Evolutionary conservation across 2,113 vertebrate genomes (phyloP).

Genomic region (Dunckerocampus dactyliophorus): DNA sequence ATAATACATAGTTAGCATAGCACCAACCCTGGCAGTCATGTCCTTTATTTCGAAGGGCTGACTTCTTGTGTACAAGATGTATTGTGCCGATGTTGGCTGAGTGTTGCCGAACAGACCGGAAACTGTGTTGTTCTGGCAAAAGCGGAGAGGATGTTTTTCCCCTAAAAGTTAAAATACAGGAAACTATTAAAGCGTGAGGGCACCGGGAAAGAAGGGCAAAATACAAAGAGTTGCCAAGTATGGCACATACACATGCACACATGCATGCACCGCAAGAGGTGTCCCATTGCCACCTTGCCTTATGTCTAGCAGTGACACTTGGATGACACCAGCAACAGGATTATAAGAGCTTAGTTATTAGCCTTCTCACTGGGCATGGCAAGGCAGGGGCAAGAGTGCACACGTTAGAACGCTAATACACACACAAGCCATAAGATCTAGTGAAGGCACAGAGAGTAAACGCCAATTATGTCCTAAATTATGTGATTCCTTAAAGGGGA

Average conservation of each 20-base stretch:
- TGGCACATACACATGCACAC: conserved; percentile 18
- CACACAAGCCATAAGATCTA: conserved; percentile 3
- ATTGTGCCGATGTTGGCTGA: no score
- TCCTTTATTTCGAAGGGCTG: no score
- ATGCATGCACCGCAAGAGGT: conserved; percentile 30
- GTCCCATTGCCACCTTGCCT: conserved; percentile 56
- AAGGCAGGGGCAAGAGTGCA: conserved; percentile 29
- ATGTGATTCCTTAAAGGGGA: conserved; percentile 12
- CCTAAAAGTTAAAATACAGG: no score
- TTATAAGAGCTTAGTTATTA: conserved; percentile 68
- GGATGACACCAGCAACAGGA: conserved; percentile 71
- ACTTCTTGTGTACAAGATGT: no score
- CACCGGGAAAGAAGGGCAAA: no score
- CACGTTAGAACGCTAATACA: conserved; percentile 30
- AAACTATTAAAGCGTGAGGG: no score
- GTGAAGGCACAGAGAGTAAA: conserved; percentile 25
- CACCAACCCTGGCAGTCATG: no score
- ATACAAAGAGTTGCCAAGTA: neutral
- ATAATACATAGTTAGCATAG: no score
- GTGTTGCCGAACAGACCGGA: no score
- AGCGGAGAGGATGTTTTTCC: no score
- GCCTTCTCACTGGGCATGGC: conserved; percentile 36
- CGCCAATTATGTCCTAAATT: conserved; percentile 32
- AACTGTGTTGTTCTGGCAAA: no score
- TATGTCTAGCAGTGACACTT: conserved; percentile 69